Evolutionary conservation across 1,140 invertebrate genomes (phyloP).

Genomic region (Euwallacea fornicatus): DNA sequence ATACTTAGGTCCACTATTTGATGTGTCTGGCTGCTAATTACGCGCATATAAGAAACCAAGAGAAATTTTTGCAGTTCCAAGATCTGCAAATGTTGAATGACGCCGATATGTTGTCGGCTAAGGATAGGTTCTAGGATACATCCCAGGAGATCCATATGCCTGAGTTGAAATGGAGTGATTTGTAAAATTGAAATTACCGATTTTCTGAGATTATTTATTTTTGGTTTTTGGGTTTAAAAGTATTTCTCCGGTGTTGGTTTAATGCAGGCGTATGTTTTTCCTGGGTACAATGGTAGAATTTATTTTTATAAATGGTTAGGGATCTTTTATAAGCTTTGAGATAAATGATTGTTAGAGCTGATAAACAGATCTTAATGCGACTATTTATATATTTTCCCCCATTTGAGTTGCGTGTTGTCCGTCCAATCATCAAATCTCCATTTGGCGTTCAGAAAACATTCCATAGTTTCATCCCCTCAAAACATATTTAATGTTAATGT

Average conservation of each 20-base stretch:
- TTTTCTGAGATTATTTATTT: background rate
- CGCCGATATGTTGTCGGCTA: slow-evolving; percentile 69
- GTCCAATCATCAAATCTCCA: background rate
- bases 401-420: background rate
- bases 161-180: slow-evolving; percentile 42
- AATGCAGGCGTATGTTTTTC: slow-evolving; percentile 20
- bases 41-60: slow-evolving; percentile 90
- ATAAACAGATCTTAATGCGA: no score
- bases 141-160: slow-evolving; percentile 66
- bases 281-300: slow-evolving; percentile 9
- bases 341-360: background rate
- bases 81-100: slow-evolving; percentile 86
- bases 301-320: background rate
- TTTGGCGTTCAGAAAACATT: no score
- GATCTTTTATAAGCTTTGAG: background rate
- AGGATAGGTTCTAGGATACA: slow-evolving; percentile 82
- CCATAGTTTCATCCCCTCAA: background rate
- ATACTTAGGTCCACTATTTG: slow-evolving; percentile 78
- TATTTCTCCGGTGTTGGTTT: background rate
- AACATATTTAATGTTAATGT: background rate
- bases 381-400: no score
- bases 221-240: background rate
- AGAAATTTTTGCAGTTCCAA: slow-evolving; percentile 89
- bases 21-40: slow-evolving; percentile 96
- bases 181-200: slow-evolving; percentile 10